phyloP scores from a whole-genome alignment of 2,888 invertebrate species.

The Hemithea aestivaria region DNA sequence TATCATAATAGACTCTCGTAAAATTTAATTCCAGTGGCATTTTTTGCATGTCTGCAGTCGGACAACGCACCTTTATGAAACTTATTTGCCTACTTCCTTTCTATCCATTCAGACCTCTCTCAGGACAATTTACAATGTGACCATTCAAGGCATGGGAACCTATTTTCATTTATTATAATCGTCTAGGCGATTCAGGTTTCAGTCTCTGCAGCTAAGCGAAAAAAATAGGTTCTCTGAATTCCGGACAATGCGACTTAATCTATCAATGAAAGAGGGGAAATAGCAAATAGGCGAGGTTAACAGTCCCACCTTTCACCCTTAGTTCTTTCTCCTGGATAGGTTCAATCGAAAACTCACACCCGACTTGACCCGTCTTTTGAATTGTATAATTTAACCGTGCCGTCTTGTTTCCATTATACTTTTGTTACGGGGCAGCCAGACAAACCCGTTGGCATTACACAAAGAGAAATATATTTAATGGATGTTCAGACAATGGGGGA shows the following conservation, averaged over 20 bases:
- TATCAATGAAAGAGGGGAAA: constrained; percentile 23
- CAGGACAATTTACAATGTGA: constrained; percentile 14
- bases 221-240: constrained; percentile 12
- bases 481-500: constrained; percentile 65
- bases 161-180: constrained; percentile 13
- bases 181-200: constrained; percentile 24
- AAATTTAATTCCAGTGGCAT: no score
- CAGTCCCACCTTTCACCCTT: constrained; percentile 25
- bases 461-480: constrained; percentile 65
- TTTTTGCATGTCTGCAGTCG: no score
- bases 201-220: constrained; percentile 13
- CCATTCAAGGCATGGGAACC: constrained; percentile 16
- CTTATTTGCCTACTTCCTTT: constrained; percentile 9
- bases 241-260: constrained; percentile 13
- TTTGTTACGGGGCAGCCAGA: constrained; percentile 61
- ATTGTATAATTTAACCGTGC: constrained; percentile 61
- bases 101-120: constrained; percentile 5
- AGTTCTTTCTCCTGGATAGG: constrained; percentile 16
- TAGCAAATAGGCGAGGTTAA: constrained; percentile 26
- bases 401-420: constrained; percentile 64
- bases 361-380: constrained; percentile 54
- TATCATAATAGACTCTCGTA: no score
- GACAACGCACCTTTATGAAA: neutral
- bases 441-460: constrained; percentile 64
- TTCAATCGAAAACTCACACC: constrained; percentile 32